These are phyloP conservation scores for Zaprionus taronus DNA, from an alignment of 1,140 invertebrate genomes.

Conservation along the genomic window DNA sequence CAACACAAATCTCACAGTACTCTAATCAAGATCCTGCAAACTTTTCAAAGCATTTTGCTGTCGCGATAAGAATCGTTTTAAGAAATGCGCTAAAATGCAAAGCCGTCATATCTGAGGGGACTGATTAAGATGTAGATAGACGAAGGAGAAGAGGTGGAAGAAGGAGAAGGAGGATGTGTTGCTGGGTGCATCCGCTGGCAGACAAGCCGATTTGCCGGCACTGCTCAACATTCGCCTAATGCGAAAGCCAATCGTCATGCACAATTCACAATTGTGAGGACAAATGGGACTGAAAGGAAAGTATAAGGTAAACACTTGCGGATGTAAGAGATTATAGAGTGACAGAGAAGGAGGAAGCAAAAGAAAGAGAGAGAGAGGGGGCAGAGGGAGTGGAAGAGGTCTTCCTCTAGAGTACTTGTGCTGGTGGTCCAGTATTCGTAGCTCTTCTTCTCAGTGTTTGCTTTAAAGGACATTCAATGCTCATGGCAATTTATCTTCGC, in stretches of 20 bases:
- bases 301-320: constrained; percentile 78
- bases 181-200: constrained; percentile 23
- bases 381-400: neutral
- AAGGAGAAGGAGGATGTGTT: neutral
- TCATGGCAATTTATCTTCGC: constrained; percentile 74
- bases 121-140: constrained; percentile 32
- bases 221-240: constrained; percentile 49
- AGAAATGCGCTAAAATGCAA: constrained; percentile 45
- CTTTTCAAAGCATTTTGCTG: constrained; percentile 23
- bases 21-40: constrained; percentile 42
- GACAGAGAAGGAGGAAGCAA: constrained; percentile 4
- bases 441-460: constrained; percentile 56
- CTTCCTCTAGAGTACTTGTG: constrained; percentile 10
- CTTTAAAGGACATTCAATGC: constrained; percentile 79
- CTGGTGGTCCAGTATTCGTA: constrained; percentile 56
- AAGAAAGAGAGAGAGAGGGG: neutral
- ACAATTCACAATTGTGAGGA: constrained; percentile 70
- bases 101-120: constrained; percentile 16
- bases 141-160: neutral
- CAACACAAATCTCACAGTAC: constrained; percentile 27
- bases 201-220: constrained; percentile 43
- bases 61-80: constrained; percentile 26
- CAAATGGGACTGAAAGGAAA: constrained; percentile 71
- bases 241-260: constrained; percentile 79
- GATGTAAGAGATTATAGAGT: constrained; percentile 68